phyloP scores from a whole-genome alignment of 1,140 invertebrate species.

The Pseudomyrmex pallidus region DNA sequence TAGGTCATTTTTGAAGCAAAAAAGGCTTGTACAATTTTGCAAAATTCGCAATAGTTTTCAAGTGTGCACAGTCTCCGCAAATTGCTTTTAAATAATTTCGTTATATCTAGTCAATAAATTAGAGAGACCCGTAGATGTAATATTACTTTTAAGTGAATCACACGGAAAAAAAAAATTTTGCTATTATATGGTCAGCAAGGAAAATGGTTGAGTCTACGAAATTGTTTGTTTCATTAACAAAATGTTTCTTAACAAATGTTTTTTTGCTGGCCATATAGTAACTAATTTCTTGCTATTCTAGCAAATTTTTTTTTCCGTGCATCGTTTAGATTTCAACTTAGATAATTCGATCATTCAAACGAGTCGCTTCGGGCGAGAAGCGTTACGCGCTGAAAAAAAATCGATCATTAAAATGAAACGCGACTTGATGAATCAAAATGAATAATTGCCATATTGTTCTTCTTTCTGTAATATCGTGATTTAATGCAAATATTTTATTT shows the following conservation, averaged over 20 bases:
- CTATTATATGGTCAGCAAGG: too few relatives aligned
- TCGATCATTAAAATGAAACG: constrained; percentile 7
- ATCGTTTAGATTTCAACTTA: constrained; percentile 32
- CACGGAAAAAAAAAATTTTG: too few relatives aligned
- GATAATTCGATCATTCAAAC: neutral
- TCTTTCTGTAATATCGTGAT: too few relatives aligned
- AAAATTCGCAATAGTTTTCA: constrained; percentile 17
- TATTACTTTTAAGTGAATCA: neutral
- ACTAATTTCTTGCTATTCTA: too few relatives aligned
- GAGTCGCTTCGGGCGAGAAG: neutral
- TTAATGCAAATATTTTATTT: too few relatives aligned
- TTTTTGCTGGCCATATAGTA: too few relatives aligned
- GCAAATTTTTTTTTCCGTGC: too few relatives aligned
- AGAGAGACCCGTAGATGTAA: neutral
- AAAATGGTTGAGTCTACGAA: too few relatives aligned
- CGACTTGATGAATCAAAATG: neutral
- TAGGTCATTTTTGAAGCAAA: too few relatives aligned
- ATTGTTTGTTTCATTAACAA: too few relatives aligned
- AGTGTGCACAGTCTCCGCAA: neutral
- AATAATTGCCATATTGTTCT: neutral
- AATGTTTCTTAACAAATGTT: too few relatives aligned
- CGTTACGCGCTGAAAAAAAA: neutral
- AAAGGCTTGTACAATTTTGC: too few relatives aligned
- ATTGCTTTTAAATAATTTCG: constrained; percentile 25
- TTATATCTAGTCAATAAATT: constrained; percentile 5